These are phyloP conservation scores for Plectrocnemia conspersa DNA, from an alignment of 1,140 invertebrate species.

Conservation along the genomic window DNA sequence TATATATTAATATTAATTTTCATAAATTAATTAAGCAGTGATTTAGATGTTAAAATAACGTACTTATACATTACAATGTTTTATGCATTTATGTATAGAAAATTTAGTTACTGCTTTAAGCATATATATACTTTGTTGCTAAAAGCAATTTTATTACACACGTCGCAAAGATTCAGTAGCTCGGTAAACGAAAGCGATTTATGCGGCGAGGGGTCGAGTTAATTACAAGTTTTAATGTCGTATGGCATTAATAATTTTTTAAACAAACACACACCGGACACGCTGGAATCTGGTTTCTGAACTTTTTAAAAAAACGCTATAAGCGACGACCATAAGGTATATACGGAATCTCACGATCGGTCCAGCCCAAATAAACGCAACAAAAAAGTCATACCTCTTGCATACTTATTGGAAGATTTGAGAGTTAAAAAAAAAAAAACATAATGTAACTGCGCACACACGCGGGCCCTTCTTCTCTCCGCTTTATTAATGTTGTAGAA, in stretches of 20 bases:
- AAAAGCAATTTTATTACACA: no score
- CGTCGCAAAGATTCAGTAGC: no score
- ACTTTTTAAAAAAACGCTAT: constrained; percentile 16
- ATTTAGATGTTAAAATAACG: no score
- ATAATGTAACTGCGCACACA: constrained; percentile 6
- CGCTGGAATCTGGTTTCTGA: constrained; percentile 19
- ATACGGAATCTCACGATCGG: constrained; percentile 22
- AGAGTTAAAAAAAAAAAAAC: constrained; percentile 6
- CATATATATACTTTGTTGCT: no score
- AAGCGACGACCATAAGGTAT: constrained; percentile 20
- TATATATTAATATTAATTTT: no score
- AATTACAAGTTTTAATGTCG: constrained; percentile 21
- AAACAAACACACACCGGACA: constrained; percentile 7
- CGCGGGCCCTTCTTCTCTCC: constrained; percentile 19
- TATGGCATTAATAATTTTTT: constrained; percentile 15
- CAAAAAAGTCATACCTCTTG: constrained; percentile 10
- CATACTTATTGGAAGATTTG: neutral
- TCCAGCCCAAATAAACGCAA: constrained; percentile 11
- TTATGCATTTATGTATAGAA: no score
- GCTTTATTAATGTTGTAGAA: constrained; percentile 23
- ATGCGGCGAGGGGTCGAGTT: constrained; percentile 3
- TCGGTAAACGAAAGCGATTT: neutral
- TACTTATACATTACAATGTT: no score
- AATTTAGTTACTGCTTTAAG: no score
- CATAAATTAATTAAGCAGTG: no score